Conservation (phyloP, 2,113 vertebrate species). For the Girardinichthys multiradiatus region DNA sequence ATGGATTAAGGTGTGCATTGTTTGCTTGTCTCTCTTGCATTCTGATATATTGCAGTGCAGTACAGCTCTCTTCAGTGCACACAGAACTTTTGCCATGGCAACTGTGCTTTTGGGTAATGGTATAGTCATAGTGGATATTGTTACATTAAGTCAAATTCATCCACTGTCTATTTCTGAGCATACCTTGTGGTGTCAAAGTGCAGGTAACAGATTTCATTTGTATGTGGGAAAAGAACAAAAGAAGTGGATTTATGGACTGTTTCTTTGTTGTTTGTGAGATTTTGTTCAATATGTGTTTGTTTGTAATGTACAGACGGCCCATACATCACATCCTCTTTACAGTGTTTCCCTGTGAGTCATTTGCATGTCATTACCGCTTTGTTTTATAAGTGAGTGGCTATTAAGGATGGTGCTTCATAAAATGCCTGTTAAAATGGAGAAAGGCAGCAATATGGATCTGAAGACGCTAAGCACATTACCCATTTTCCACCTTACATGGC, state of each 20-base stretch:
- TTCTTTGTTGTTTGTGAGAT: slow-evolving; percentile 43
- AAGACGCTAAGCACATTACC: slow-evolving; percentile 76
- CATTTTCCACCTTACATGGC: slow-evolving; percentile 68
- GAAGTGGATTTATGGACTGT: slow-evolving; percentile 8
- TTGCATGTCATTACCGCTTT: slow-evolving; percentile 83
- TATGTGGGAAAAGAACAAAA: neutral
- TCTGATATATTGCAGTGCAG: slow-evolving; percentile 32
- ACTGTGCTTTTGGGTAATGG: slow-evolving; percentile 21
- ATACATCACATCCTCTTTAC: slow-evolving; percentile 83
- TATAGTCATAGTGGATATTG: slow-evolving; percentile 46
- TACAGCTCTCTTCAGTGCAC: neutral
- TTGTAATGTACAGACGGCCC: slow-evolving; percentile 73
- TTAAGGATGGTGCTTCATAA: slow-evolving; percentile 84
- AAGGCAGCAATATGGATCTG: slow-evolving; percentile 79
- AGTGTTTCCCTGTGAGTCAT: slow-evolving; percentile 80
- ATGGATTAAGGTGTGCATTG: slow-evolving; percentile 27
- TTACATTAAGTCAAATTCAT: slow-evolving; percentile 25
- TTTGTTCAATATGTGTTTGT: slow-evolving; percentile 42
- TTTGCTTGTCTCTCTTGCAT: slow-evolving; percentile 10
- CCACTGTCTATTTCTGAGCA: neutral
- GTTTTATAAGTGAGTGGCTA: slow-evolving; percentile 85
- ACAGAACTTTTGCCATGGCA: slow-evolving; percentile 34
- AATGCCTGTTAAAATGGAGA: slow-evolving; percentile 83
- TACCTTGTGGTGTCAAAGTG: slow-evolving; percentile 30
- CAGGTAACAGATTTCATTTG: slow-evolving; percentile 40